Evolutionary conservation across 2,797 vertebrate genomes (phyloP).

Genomic region (Sandelia bainsii): DNA sequence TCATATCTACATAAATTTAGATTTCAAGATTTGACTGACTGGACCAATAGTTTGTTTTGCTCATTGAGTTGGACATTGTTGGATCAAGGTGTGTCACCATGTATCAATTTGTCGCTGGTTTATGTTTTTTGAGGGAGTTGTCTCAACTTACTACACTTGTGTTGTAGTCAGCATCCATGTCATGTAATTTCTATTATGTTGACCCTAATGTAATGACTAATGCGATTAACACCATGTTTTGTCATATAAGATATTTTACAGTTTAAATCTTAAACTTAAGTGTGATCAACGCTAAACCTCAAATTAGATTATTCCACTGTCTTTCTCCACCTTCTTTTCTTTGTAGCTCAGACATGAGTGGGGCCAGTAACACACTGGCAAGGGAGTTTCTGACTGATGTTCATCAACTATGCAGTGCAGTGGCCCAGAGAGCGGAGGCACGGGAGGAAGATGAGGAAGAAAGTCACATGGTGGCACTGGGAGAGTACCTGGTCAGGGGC

Average conservation of each 20-base stretch:
- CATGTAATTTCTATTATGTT: background rate
- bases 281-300: background rate
- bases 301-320: background rate
- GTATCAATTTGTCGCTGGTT: background rate
- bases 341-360: slow-evolving; percentile 95
- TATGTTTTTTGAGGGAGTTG: background rate
- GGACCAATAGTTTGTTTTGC: background rate
- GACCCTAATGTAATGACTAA: background rate
- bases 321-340: slow-evolving; percentile 15
- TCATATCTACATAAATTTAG: background rate
- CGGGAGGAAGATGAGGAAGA: slow-evolving; percentile 95
- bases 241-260: slow-evolving; percentile 1
- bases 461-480: slow-evolving; percentile 94
- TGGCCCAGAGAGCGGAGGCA: slow-evolving; percentile 91
- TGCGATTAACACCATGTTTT: slow-evolving; percentile 13
- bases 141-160: background rate
- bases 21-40: background rate
- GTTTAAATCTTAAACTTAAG: background rate
- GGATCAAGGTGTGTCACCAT: background rate
- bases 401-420: slow-evolving; percentile 94
- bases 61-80: background rate
- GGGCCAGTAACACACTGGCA: slow-evolving; percentile 95
- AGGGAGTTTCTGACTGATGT: slow-evolving; percentile 98
- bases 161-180: background rate
- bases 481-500: slow-evolving; percentile 96